Conservation (phyloP, 2,797 vertebrate species). For the Arrhamphus sclerolepis region DNA sequence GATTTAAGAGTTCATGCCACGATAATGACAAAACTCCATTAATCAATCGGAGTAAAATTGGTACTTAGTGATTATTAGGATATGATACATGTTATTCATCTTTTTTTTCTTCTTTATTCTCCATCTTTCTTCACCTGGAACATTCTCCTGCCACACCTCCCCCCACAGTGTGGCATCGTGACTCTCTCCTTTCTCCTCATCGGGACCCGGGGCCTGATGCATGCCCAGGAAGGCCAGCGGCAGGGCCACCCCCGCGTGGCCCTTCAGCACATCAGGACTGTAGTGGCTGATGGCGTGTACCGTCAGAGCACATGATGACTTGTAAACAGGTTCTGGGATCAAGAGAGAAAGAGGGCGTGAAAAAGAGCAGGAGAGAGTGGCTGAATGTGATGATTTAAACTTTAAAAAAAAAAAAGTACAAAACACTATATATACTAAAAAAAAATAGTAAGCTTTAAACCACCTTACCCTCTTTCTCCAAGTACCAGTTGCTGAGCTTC, state of each 20-base stretch:
- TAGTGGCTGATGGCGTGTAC: constrained; percentile 95
- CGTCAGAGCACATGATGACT: constrained; percentile 88
- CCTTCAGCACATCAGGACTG: constrained; percentile 95
- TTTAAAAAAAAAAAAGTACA: no score
- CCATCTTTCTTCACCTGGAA: constrained; percentile 85
- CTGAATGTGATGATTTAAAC: no score
- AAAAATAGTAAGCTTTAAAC: no score
- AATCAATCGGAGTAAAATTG: no score
- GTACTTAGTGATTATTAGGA: no score
- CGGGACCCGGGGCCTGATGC: constrained; percentile 88
- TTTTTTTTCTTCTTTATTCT: background rate
- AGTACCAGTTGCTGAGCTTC: constrained; percentile 92
- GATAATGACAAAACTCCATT: no score
- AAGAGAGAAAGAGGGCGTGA: background rate
- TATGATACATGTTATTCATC: no score
- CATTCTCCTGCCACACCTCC: constrained; percentile 98
- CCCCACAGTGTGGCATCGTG: constrained; percentile 89
- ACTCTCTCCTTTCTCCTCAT: constrained; percentile 90
- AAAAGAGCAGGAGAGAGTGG: no score
- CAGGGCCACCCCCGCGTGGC: constrained; percentile 88
- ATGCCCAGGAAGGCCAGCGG: constrained; percentile 96
- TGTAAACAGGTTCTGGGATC: constrained; percentile 87
- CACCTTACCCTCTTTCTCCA: constrained; percentile 97
- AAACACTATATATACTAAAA: no score
- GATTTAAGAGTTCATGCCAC: no score